Conservation (phyloP, 2,888 invertebrate species). For the Erebia palarica region DNA sequence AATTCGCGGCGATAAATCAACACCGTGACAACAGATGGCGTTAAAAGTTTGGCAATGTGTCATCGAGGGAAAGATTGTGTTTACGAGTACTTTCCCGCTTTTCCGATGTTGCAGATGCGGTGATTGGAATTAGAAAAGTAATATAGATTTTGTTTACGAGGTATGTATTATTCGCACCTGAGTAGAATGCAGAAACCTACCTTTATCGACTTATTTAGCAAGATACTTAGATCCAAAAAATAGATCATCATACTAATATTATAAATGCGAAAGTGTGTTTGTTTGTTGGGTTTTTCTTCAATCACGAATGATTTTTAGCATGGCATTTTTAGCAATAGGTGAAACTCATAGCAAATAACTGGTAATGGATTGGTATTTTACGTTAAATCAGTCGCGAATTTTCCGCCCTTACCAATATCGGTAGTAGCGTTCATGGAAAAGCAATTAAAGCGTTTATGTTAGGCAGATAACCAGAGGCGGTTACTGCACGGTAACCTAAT, state of each 20-base stretch:
- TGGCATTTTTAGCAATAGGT: no score
- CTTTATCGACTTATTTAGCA: no score
- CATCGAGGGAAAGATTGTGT: slow-evolving; percentile 62
- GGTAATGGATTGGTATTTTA: neutral
- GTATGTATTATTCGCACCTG: no score
- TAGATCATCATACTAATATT: no score
- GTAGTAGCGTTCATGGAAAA: slow-evolving; percentile 8
- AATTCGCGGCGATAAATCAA: slow-evolving; percentile 70
- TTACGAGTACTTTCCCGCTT: slow-evolving; percentile 52
- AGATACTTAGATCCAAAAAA: no score
- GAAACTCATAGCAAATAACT: no score
- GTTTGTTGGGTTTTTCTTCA: no score
- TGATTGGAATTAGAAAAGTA: neutral
- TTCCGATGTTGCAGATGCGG: slow-evolving; percentile 45
- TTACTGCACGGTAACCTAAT: slow-evolving; percentile 22
- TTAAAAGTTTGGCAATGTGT: slow-evolving; percentile 64
- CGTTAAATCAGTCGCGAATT: neutral
- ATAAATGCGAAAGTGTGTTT: no score
- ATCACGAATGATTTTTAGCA: no score
- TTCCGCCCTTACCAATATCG: neutral
- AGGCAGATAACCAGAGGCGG: slow-evolving; percentile 18
- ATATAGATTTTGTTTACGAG: no score
- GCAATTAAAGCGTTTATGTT: slow-evolving; percentile 23
- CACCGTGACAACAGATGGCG: slow-evolving; percentile 68
- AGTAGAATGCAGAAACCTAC: no score